Base-by-base conservation (phyloP, 2,888 invertebrate genomes). In the Eupithecia dodoneata region DNA sequence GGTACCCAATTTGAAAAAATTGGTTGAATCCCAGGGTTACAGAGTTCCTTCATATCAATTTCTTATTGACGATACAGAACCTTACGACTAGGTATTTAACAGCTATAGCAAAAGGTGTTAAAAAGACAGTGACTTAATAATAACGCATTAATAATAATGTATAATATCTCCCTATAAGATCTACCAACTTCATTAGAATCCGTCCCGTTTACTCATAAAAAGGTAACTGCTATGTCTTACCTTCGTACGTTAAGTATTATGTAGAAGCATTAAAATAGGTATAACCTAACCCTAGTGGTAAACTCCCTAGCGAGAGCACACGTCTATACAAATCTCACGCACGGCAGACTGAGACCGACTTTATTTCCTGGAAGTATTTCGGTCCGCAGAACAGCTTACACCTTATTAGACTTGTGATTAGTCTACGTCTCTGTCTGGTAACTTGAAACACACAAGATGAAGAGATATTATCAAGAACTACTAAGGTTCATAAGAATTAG, bases 361-460 rank as follows among this genome's bases (percentile, higher is more conserved):
- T 18, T 59, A 66, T 71, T 80, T 80, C 80, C 75, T 74, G 69
- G 80, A 77, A 80, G 18, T 77, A 79, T 79, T 80, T 80, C 72
- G 77, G 79, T 67, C 55, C 72, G 30, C 66, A 15, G 45, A 70
- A 69, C 70, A 30, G 18, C 77, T 47, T 59, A 72, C 69, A 70
- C 69, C 69, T 42, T 66, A 77, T 73, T 71, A 75, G 55, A 72
- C 75, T 75, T 66, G 41, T 66, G 76, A 80, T 77, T 79, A 80
- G 76, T 79, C 73, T 79, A 73, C 75, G 15, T 44, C 44, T 63
- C 18, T 63, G 76, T 72, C 63, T 65, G 30, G 72, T 15, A 72
- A 72, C 47, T 66, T 73, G 71, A 78, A 75, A 52, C 45, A 59
- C 63, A 12, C 7, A 66, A 44, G 4, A 63, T 63, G 63, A 63